Conservation (phyloP, 2,113 vertebrate species). For the Lophochroa leadbeateri region DNA sequence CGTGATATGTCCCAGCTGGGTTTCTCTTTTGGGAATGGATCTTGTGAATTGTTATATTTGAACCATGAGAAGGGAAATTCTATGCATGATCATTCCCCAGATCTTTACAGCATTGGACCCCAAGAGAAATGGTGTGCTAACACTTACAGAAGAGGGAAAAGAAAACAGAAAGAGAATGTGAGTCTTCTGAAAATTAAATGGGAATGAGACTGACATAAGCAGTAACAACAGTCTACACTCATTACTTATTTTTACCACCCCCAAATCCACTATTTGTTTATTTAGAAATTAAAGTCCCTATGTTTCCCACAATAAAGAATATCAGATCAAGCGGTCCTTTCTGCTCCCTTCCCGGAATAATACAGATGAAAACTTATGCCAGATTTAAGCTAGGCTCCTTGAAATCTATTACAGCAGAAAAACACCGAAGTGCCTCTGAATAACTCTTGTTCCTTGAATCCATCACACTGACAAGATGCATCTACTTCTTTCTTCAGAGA, state of each 20-base stretch:
- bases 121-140: background rate
- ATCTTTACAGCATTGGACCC: background rate
- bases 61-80: background rate
- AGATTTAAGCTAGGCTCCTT: background rate
- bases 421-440: background rate
- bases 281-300: background rate
- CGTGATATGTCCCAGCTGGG: background rate
- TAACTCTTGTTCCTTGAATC: background rate
- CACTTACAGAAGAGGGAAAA: background rate
- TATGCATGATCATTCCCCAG: background rate
- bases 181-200: background rate
- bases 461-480: background rate
- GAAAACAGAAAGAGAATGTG: background rate
- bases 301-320: background rate
- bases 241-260: background rate
- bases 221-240: background rate
- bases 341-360: background rate
- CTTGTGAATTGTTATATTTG: background rate
- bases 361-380: background rate
- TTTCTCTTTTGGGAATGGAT: background rate
- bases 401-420: background rate
- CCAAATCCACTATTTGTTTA: background rate
- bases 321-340: background rate
- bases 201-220: background rate
- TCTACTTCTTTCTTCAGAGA: background rate